Evolutionary conservation across 35 echinoderm and acorn worm species (phyloP).

Genomic region (Lytechinus variegatus): DNA sequence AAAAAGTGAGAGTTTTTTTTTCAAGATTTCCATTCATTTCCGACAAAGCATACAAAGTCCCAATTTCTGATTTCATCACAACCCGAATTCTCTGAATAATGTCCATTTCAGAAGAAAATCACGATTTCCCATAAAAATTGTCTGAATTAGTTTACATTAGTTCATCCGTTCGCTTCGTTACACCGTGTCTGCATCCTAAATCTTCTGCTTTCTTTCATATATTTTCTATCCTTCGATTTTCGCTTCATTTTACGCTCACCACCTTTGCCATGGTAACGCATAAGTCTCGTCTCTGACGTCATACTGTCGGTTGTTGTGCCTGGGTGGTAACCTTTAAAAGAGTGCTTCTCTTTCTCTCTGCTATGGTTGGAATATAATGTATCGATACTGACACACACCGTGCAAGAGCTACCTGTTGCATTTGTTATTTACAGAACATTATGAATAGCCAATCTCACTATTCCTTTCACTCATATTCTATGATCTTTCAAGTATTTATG

Average conservation of each 20-base stretch:
- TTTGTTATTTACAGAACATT: neutral
- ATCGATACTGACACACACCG: neutral
- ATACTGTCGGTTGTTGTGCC: neutral
- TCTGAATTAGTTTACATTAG: slow-evolving; percentile 20
- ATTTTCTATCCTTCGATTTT: slow-evolving; percentile 12
- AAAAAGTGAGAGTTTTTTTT: too few species aligned
- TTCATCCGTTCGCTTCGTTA: neutral
- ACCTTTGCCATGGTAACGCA: neutral
- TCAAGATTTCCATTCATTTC: too few species aligned
- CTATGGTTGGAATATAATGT: neutral
- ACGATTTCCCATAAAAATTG: slow-evolving; percentile 7
- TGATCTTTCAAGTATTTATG: neutral
- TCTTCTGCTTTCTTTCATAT: neutral
- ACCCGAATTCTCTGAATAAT: neutral
- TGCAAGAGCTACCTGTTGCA: neutral
- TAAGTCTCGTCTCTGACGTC: slow-evolving; percentile 16
- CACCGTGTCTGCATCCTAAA: neutral
- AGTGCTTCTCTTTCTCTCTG: neutral
- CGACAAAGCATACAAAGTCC: neutral
- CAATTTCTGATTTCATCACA: neutral
- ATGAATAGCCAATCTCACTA: neutral
- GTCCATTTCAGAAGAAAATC: neutral
- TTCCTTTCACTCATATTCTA: neutral
- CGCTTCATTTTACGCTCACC: slow-evolving; percentile 17
- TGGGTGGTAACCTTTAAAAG: slow-evolving; percentile 7